Percentiles rank a stretch among this genome's conserved stretches.
These are phyloP conservation scores for Nesometra sesokonis DNA, from an alignment of 35 echinoderm and acorn worm species.

Conservation along the genomic window DNA sequence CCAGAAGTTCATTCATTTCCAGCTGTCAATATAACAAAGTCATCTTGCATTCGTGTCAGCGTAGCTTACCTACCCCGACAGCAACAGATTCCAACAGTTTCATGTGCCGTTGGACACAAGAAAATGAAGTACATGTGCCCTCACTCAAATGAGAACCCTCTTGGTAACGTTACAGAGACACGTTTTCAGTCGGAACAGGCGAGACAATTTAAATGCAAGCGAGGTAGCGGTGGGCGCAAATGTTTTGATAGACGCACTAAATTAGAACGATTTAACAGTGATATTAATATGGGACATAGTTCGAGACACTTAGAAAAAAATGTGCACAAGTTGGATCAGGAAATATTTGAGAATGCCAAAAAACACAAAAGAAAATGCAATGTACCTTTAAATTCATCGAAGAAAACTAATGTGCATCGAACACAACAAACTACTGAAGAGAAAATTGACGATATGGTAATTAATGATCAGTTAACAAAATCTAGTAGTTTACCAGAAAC, in stretches of 20 bases:
- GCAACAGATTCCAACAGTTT: slow-evolving; percentile 38
- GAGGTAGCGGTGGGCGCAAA: background rate
- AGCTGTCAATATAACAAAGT: slow-evolving; percentile 60
- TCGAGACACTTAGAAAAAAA: background rate
- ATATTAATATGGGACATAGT: background rate
- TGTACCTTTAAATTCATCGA: background rate
- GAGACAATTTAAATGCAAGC: background rate
- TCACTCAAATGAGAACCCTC: background rate
- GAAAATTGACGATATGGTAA: background rate
- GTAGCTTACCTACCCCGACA: slow-evolving; percentile 76
- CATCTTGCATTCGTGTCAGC: slow-evolving; percentile 61
- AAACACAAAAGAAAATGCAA: background rate
- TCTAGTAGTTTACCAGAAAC: background rate
- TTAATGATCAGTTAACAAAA: background rate
- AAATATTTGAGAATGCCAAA: background rate
- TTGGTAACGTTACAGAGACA: background rate
- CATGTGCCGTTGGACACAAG: slow-evolving; percentile 27
- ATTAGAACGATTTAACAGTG: background rate
- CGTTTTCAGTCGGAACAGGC: background rate
- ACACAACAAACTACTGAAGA: background rate
- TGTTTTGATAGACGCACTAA: background rate
- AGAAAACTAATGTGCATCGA: background rate
- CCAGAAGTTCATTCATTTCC: slow-evolving; percentile 87
- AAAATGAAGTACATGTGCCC: slow-evolving; percentile 8
- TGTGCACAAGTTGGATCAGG: background rate